These are phyloP conservation scores for Caenorhabditis parvicauda DNA, from an alignment of 2,888 invertebrate genomes.

Conservation along the genomic window DNA sequence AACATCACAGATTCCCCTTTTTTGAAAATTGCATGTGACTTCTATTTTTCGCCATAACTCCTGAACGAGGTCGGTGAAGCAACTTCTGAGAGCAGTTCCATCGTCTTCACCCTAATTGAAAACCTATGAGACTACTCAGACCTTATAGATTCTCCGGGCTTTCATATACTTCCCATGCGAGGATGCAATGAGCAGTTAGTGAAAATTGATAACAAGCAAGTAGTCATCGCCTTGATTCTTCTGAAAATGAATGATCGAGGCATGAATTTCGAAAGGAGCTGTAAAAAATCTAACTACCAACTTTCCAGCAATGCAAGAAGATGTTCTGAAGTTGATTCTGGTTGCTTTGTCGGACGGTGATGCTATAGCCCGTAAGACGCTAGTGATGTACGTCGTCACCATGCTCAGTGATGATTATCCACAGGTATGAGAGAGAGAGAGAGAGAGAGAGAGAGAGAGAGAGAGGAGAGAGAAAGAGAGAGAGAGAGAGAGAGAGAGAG, in stretches of 20 bases:
- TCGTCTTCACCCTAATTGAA: no score
- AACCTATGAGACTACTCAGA: no score
- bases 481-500: no score
- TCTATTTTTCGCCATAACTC: no score
- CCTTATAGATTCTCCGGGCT: no score
- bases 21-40: no score
- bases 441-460: background rate
- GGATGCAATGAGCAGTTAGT: no score
- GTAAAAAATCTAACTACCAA: background rate
- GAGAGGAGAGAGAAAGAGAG: background rate
- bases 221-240: background rate
- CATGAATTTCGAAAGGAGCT: background rate
- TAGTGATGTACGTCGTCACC: slow-evolving; percentile 98
- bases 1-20: no score
- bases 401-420: slow-evolving; percentile 77
- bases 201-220: background rate
- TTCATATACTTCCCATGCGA: no score
- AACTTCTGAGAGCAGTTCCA: no score
- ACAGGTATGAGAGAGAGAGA: slow-evolving; percentile 68
- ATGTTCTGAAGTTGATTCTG: slow-evolving; percentile 83
- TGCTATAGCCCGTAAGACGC: slow-evolving; percentile 65
- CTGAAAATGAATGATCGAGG: background rate
- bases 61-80: no score
- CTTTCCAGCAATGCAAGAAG: slow-evolving; percentile 88
- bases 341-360: slow-evolving; percentile 81